Conservation (phyloP, 2,797 vertebrate genomes). For the Triplophysa bombifrons region DNA sequence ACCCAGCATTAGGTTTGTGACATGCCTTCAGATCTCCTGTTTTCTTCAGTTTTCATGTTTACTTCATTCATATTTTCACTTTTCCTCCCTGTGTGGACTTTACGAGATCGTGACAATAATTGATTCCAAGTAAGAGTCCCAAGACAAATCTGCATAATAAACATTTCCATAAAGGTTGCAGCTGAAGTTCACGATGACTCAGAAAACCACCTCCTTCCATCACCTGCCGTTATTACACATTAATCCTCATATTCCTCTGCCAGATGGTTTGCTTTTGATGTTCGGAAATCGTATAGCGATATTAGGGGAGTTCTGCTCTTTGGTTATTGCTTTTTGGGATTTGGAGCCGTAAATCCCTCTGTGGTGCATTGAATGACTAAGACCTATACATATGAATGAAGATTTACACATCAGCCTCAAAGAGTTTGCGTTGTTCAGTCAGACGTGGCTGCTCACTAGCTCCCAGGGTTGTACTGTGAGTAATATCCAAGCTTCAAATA, state of each 20-base stretch:
- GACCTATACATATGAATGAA: conserved; percentile 79
- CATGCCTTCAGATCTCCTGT: conserved; percentile 1
- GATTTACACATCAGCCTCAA: conserved; percentile 74
- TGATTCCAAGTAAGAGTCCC: conserved; percentile 1
- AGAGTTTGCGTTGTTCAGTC: conserved; percentile 74
- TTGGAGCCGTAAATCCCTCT: conserved; percentile 70
- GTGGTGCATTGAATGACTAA: conserved; percentile 68
- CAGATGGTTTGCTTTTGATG: conserved; percentile 52
- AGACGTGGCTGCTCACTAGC: conserved; percentile 68
- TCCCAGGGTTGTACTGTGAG: conserved; percentile 75
- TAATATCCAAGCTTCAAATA: conserved; percentile 73
- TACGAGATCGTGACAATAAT: not conserved
- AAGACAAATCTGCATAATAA: conserved; percentile 30
- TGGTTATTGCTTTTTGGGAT: conserved; percentile 73
- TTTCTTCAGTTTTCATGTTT: not conserved
- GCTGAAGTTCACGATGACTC: conserved; percentile 23
- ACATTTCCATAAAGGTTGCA: conserved; percentile 24
- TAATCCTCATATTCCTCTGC: conserved; percentile 41
- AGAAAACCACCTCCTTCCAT: conserved; percentile 19
- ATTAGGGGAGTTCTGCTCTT: conserved; percentile 68
- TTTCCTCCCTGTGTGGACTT: conserved; percentile 1
- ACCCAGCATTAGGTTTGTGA: not conserved
- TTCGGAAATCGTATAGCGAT: conserved; percentile 64
- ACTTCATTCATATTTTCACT: not conserved
- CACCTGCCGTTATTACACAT: conserved; percentile 41